A percentile compares a stretch with the other conserved stretches of the same genome.
phyloP scores from a whole-genome alignment of 2,113 vertebrate species.

The Xiphophorus maculatus region DNA sequence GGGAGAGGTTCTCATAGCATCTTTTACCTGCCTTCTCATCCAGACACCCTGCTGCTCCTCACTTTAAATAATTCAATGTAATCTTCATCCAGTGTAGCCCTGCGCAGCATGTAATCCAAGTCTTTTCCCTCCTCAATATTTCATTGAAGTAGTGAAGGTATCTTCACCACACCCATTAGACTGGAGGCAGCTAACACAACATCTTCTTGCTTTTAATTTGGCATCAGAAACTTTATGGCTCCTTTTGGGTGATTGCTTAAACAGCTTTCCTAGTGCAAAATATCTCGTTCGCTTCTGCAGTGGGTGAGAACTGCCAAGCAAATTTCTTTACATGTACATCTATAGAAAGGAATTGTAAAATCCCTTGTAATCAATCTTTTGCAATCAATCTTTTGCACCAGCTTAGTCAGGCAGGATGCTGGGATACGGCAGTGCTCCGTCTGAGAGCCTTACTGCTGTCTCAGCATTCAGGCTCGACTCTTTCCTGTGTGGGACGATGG shows the following conservation, averaged over 20 bases:
- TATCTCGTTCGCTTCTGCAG: not conserved
- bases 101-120: conserved; percentile 64
- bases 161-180: conserved; percentile 6
- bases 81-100: conserved; percentile 46
- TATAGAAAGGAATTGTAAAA: not conserved
- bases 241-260: not conserved
- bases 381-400: not conserved
- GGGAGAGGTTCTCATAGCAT: conserved; percentile 8
- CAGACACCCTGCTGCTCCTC: conserved; percentile 45
- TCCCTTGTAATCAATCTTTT: not conserved
- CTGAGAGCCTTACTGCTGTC: conserved; percentile 49
- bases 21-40: conserved; percentile 36
- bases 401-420: conserved; percentile 1
- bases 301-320: not conserved
- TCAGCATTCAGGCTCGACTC: conserved; percentile 43
- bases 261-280: conserved; percentile 1
- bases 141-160: conserved; percentile 57
- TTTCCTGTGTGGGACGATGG: conserved; percentile 11
- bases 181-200: not conserved
- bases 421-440: conserved; percentile 10
- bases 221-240: not conserved
- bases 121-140: conserved; percentile 75
- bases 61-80: conserved; percentile 73
- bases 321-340: not conserved
- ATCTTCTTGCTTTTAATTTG: not conserved